Percentiles rank a stretch among this genome's conserved stretches.
Evolutionary conservation across 2,113 vertebrate species (phyloP).

Genomic region (Pseudorhombus dupliciocellatus): DNA sequence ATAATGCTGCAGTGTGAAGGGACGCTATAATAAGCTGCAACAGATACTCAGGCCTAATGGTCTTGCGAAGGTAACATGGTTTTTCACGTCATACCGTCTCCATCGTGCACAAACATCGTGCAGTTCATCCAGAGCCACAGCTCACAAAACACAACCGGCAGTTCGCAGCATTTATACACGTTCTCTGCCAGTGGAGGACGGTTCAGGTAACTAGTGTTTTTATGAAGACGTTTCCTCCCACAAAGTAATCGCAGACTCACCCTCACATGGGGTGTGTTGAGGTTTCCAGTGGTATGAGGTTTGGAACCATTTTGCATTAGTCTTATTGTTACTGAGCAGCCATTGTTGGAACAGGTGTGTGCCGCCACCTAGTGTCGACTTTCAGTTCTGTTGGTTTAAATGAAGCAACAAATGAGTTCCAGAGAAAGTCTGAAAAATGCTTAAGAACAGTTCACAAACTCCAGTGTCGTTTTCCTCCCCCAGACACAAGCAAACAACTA

Average conservation of each 20-base stretch:
- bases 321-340: conserved; percentile 44
- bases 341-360: conserved; percentile 33
- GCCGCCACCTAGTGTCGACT: conserved; percentile 59
- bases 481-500: no score
- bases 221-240: not conserved
- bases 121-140: not conserved
- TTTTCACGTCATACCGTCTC: not conserved
- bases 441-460: not conserved
- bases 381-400: conserved; percentile 28
- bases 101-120: not conserved
- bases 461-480: no score
- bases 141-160: not conserved
- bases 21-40: conserved; percentile 58
- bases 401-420: not conserved
- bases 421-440: not conserved
- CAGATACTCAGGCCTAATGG: conserved; percentile 47
- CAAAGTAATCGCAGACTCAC: not conserved
- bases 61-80: conserved; percentile 24
- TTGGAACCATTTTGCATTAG: conserved; percentile 73
- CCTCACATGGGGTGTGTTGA: conserved; percentile 16
- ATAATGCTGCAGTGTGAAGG: conserved; percentile 62
- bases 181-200: not conserved
- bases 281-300: conserved; percentile 44
- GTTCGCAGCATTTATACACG: no score
- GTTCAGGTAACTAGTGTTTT: not conserved